Evolutionary conservation across 2,797 vertebrate genomes (phyloP).

Genomic region (Sylvia borin): DNA sequence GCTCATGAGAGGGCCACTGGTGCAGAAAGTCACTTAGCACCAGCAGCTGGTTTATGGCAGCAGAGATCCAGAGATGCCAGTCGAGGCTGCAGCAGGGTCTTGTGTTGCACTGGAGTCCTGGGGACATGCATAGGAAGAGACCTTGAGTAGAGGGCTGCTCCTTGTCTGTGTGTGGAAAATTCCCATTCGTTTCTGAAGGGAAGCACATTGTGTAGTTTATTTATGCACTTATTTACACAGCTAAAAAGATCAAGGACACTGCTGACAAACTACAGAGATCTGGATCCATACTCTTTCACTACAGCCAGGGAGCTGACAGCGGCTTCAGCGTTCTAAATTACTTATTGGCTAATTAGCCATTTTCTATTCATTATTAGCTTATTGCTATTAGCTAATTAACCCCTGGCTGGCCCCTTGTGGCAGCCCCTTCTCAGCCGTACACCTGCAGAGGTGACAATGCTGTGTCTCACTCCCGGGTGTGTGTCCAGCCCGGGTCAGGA

Average conservation of each 20-base stretch:
- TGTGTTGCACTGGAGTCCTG: not conserved
- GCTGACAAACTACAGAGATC: not conserved
- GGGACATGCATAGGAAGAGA: not conserved
- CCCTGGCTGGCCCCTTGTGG: not conserved
- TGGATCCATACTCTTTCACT: not conserved
- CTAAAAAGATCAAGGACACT: not conserved
- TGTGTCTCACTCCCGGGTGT: not conserved
- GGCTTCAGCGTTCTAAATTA: not conserved
- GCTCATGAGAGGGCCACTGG: not conserved
- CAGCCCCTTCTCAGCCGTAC: not conserved
- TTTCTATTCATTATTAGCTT: not conserved
- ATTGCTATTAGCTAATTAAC: not conserved
- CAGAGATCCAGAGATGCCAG: not conserved
- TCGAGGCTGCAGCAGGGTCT: not conserved
- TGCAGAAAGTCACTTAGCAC: slow-evolving; percentile 51
- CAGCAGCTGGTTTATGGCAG: slow-evolving; percentile 44
- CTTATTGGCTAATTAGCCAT: not conserved
- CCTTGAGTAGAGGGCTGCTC: not conserved
- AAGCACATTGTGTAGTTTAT: not conserved
- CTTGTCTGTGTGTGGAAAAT: not conserved
- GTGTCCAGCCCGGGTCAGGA: not conserved
- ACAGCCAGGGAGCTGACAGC: not conserved
- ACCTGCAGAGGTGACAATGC: not conserved
- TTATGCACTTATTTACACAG: slow-evolving; percentile 3
- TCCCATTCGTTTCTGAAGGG: not conserved